Evolutionary conservation across 2,888 invertebrate species (phyloP).

Genomic region (Cylloceria caligata): DNA sequence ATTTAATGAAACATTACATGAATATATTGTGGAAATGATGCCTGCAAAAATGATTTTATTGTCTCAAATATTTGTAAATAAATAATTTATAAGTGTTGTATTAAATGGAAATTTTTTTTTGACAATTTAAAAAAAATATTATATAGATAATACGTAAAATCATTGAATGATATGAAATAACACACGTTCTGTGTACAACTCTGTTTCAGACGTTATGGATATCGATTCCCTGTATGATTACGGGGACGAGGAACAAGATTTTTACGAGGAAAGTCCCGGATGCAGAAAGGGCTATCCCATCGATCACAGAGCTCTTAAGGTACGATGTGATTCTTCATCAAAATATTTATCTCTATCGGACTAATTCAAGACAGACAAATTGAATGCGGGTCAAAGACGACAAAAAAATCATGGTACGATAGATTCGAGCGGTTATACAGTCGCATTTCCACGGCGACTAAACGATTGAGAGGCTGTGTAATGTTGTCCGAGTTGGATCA

Average conservation of each 20-base stretch:
- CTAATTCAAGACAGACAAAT: slow-evolving; percentile 4
- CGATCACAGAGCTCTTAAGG: slow-evolving; percentile 82
- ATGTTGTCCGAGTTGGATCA: slow-evolving; percentile 55
- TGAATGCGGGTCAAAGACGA: slow-evolving; percentile 38
- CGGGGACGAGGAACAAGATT: slow-evolving; percentile 90
- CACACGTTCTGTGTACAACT: slow-evolving; percentile 2
- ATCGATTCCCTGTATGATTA: slow-evolving; percentile 87
- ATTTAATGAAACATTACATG: no score
- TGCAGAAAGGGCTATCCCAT: slow-evolving; percentile 81
- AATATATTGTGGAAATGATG: no score
- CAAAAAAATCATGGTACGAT: neutral
- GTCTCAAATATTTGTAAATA: no score
- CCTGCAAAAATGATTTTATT: neutral
- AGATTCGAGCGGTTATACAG: slow-evolving; percentile 2
- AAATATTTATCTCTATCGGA: slow-evolving; percentile 11
- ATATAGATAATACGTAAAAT: neutral
- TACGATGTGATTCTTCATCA: slow-evolving; percentile 66
- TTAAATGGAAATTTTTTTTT: neutral
- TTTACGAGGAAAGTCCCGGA: slow-evolving; percentile 88
- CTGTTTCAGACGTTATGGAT: slow-evolving; percentile 82
- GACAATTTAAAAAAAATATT: neutral
- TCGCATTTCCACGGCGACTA: slow-evolving; percentile 53
- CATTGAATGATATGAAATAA: neutral
- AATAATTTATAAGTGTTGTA: neutral
- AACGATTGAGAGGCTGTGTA: slow-evolving; percentile 51